Evolutionary conservation across 2,797 vertebrate species (phyloP), one percentile per base, ranked within the genome.

Genomic region (Scolopax bukidnonensis): DNA sequence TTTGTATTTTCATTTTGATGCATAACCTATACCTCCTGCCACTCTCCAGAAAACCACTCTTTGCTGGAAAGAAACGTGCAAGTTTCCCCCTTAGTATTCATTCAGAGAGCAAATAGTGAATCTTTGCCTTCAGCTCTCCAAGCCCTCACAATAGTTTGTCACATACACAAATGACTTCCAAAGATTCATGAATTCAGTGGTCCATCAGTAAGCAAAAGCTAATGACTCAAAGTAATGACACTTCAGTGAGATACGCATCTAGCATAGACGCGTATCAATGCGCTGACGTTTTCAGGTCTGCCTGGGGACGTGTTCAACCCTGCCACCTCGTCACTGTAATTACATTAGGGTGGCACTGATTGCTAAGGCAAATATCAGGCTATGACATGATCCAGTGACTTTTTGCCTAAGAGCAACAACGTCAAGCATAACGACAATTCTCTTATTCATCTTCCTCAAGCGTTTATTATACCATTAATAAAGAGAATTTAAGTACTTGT

Each of bases 11-110:
- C 30, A 18, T 85, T 78, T 43, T 75, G 5, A 51, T 41, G 11
- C 10, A 28, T 18, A 9, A 43, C 32, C 32, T 59, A 21, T 16
- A 33, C 1, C 1, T 10, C 3, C 13, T n/a, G 10, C 10, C 10
- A 9, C 16, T 56, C 25, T 8, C 12, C 27, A 36, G 15, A 61
- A 89, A 91, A 48, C 3, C 5, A 16, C 18, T 53, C 11, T 54
- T 30, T 57, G 27, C 33, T 40, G 48, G 48, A 57, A 84, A 53
- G 8, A 74, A 79, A 9, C 0, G 2, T 30, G 17, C 0, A 4
- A 16, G 13, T 10, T 45, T 27, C 9, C 1, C 1, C 1, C 9
- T 15, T 5, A 56, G 20, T 16, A 56, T 14, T 47, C 24, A 54
- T 5, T 2, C 30, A 56, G 53, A 73, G 23, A 61, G 20, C 7